phyloP scores from a whole-genome alignment of 2,113 vertebrate species.

The Oreochromis spilurus region DNA sequence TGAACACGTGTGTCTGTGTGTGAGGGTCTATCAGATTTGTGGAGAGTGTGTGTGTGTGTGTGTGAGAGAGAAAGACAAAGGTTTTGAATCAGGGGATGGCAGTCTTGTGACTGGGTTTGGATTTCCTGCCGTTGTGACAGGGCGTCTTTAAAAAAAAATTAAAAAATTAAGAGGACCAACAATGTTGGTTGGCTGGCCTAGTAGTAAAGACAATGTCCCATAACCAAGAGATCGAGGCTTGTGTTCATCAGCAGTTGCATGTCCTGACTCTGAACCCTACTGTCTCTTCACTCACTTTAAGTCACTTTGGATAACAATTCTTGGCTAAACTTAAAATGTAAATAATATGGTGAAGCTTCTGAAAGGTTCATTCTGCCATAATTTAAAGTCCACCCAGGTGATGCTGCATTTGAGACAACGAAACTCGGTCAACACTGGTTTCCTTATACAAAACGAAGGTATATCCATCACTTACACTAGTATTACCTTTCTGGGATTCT shows the following conservation, averaged over 20 bases:
- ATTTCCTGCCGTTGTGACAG: constrained; percentile 2
- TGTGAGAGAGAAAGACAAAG: background rate
- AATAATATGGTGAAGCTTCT: constrained; percentile 45
- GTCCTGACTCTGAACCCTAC: background rate
- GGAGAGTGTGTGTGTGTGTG: background rate
- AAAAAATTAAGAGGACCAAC: background rate
- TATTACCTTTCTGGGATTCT: background rate
- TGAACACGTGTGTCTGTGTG: constrained; percentile 14
- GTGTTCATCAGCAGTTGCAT: background rate
- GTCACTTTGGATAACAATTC: constrained; percentile 57
- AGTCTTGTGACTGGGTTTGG: constrained; percentile 12
- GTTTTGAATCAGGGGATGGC: background rate
- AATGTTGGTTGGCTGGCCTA: background rate
- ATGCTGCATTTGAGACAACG: background rate
- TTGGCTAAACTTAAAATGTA: constrained; percentile 48
- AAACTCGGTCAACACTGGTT: background rate
- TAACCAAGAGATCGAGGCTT: background rate
- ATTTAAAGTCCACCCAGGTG: background rate
- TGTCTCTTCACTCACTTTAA: constrained; percentile 37
- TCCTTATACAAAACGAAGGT: background rate
- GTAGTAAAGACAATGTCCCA: background rate
- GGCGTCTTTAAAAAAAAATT: background rate
- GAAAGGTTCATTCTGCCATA: constrained; percentile 45
- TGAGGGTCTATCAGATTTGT: background rate
- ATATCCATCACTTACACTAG: background rate